Conservation (phyloP, 2,797 vertebrate species). For the Bucorvus abyssinicus region DNA sequence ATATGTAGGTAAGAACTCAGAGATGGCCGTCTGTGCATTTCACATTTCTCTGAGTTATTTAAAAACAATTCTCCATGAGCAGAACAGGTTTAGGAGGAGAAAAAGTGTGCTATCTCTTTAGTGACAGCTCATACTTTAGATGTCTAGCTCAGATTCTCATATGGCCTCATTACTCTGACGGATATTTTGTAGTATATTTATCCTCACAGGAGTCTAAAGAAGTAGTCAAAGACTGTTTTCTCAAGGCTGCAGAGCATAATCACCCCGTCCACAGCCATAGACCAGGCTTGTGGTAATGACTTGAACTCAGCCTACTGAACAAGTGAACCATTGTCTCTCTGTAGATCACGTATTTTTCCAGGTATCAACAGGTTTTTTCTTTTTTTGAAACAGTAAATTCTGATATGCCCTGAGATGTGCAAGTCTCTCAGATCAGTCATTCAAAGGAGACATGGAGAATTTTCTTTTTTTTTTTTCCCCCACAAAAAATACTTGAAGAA, state of each 20-base stretch:
- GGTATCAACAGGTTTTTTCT: background rate
- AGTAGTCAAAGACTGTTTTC: background rate
- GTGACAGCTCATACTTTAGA: background rate
- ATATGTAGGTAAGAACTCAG: background rate
- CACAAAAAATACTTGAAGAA: background rate
- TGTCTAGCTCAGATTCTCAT: background rate
- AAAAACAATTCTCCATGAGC: background rate
- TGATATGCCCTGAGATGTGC: background rate
- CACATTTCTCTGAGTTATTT: background rate
- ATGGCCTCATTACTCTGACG: background rate
- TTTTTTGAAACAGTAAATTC: background rate
- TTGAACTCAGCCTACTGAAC: background rate
- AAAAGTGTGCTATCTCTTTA: background rate
- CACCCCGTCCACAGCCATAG: background rate
- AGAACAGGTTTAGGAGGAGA: background rate
- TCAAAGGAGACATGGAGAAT: background rate
- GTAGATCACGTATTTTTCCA: background rate
- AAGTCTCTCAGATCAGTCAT: background rate
- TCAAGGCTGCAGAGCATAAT: background rate
- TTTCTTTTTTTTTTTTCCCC: background rate
- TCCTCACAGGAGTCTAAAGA: background rate
- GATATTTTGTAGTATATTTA: background rate
- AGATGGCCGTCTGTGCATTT: background rate
- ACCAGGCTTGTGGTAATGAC: background rate
- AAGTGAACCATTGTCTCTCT: background rate